Percentiles rank a stretch among this genome's conserved stretches.
Evolutionary conservation across 2,888 invertebrate genomes (phyloP).

Genomic region (Crematogaster levior): DNA sequence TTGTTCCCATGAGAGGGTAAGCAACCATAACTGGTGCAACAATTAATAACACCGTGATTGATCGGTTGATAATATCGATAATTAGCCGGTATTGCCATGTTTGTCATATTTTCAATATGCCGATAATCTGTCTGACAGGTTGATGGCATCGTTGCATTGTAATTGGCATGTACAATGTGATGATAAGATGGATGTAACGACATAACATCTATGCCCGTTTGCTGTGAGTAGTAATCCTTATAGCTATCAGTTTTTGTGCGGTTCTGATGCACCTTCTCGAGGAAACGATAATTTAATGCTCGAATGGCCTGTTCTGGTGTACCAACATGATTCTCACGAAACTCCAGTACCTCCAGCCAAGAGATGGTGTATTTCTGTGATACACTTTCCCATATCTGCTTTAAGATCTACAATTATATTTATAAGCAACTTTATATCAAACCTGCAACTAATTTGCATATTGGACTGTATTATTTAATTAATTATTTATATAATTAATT

Average conservation of each 20-base stretch:
- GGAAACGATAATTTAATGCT: constrained; percentile 86
- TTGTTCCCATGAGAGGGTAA: constrained; percentile 68
- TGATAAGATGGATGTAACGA: constrained; percentile 75
- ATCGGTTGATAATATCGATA: constrained; percentile 68
- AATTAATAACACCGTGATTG: constrained; percentile 67
- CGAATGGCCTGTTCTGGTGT: constrained; percentile 87
- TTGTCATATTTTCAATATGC: constrained; percentile 64
- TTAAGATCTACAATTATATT: constrained; percentile 90
- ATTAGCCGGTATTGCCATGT: constrained; percentile 49
- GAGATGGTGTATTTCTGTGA: constrained; percentile 87
- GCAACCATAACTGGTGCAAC: constrained; percentile 70
- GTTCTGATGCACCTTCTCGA: constrained; percentile 84
- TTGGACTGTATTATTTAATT: not conserved
- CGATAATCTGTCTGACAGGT: constrained; percentile 74
- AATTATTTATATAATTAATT: too few relatives aligned
- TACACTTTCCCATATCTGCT: constrained; percentile 91
- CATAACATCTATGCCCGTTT: constrained; percentile 68
- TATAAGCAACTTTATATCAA: not conserved
- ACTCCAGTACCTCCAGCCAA: constrained; percentile 91
- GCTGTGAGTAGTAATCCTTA: constrained; percentile 71
- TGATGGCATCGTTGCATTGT: constrained; percentile 69
- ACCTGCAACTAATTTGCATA: not conserved
- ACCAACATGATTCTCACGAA: constrained; percentile 87
- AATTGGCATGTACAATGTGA: constrained; percentile 75
- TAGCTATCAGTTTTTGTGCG: constrained; percentile 74